Evolutionary conservation across 1,140 invertebrate species (phyloP).

Genomic region (Drosophila tsacasi): DNA sequence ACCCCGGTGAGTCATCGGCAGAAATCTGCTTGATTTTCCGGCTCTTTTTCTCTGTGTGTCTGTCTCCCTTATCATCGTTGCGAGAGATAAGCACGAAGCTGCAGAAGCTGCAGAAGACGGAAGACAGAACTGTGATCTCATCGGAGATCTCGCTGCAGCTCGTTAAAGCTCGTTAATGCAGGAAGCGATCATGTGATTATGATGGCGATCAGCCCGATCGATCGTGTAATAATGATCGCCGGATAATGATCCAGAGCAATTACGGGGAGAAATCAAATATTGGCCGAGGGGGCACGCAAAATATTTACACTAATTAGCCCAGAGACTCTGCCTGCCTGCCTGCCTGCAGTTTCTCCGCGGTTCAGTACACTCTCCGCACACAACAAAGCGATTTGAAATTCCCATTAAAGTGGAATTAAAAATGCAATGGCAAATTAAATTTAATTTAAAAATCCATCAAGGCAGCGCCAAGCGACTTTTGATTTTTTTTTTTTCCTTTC

Average conservation of each 20-base stretch:
- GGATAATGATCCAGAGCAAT: conserved; percentile 32
- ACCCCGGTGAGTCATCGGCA: conserved; percentile 54
- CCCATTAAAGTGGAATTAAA: conserved; percentile 45
- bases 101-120: background rate
- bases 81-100: conserved; percentile 31
- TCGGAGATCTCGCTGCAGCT: conserved; percentile 14
- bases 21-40: conserved; percentile 29
- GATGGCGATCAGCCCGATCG: conserved; percentile 19
- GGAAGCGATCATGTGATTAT: conserved; percentile 39
- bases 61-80: conserved; percentile 45
- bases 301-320: conserved; percentile 56
- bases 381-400: conserved; percentile 28
- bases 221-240: conserved; percentile 26
- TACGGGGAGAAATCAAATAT: conserved; percentile 43
- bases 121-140: conserved; percentile 19
- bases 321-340: too few relatives aligned
- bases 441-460: conserved; percentile 55
- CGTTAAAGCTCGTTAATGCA: conserved; percentile 20
- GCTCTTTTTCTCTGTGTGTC: conserved; percentile 2
- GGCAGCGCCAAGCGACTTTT: conserved; percentile 20
- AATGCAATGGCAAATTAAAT: conserved; percentile 55
- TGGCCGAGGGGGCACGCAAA: conserved; percentile 27
- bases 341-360: conserved; percentile 26
- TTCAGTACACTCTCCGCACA: conserved; percentile 34
- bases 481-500: conserved; percentile 3